Evolutionary conservation across 2,888 invertebrate genomes (phyloP).

Genomic region (Orchestes rusci): DNA sequence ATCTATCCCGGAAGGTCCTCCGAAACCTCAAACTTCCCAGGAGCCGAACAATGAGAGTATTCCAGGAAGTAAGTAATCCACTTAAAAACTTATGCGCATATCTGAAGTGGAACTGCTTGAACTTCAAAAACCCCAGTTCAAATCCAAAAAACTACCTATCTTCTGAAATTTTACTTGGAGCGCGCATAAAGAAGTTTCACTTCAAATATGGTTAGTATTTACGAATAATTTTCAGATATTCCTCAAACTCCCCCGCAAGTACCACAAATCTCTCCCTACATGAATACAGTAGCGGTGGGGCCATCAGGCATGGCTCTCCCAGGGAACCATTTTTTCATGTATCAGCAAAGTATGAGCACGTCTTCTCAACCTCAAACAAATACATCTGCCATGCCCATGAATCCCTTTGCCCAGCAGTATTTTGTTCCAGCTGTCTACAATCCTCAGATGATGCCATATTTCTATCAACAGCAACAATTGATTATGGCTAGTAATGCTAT

Average conservation of each 20-base stretch:
- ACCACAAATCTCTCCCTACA: conserved; percentile 16
- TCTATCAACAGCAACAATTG: conserved; percentile 51
- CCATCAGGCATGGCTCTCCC: conserved; percentile 35
- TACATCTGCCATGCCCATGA: conserved; percentile 39
- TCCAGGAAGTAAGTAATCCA: conserved; percentile 9
- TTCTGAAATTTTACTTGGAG: too few relatives aligned
- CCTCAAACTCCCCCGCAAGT: conserved; percentile 3
- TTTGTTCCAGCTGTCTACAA: conserved; percentile 45
- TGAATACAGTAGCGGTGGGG: conserved; percentile 22
- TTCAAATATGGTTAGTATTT: too few relatives aligned
- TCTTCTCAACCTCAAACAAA: conserved; percentile 36
- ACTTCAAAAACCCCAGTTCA: too few relatives aligned
- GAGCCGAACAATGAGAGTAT: conserved; percentile 4
- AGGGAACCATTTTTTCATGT: conserved; percentile 47
- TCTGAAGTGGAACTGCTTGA: too few relatives aligned
- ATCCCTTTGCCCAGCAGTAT: conserved; percentile 49
- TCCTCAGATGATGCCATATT: conserved; percentile 49
- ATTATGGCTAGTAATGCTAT: conserved; percentile 47
- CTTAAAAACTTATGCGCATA: not conserved
- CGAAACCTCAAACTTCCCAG: conserved; percentile 20
- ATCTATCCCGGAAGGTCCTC: conserved; percentile 24
- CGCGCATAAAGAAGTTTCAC: too few relatives aligned
- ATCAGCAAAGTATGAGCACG: conserved; percentile 51
- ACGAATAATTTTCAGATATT: not conserved
- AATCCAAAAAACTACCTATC: too few relatives aligned